Evolutionary conservation across 2,797 vertebrate genomes (phyloP), one percentile per base, ranked within the genome.

Genomic region (Melanotaenia trifasciata): DNA sequence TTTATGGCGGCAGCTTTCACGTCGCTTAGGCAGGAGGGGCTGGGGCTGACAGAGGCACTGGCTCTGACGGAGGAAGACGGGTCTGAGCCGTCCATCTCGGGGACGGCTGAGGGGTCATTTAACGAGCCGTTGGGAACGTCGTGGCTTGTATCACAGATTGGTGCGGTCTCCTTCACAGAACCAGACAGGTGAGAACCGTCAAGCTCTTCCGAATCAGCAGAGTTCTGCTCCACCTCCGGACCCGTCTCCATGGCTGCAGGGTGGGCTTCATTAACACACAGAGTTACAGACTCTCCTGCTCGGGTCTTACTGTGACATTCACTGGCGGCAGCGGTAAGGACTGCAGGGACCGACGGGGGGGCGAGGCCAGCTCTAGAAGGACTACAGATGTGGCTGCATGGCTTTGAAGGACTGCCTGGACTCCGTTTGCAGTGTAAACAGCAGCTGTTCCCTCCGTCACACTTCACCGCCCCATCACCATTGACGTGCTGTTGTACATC

Each of bases 351-450:
- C 1, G 93, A 80, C 78, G 90, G 77, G 40, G 40, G 40, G 14
- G 40, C 40, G 5, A 43, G 40, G 40, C 40, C 40, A 43, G 93
- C 84, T 47, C 94, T 94, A 2, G 93, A 88, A 28, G 93, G 85
- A 81, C 81, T 79, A 72, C 88, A 92, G 72, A 85, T 82, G 22
- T 89, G 94, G 82, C 89, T 93, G 93, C 96, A 96, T 38, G 91
- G 81, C 83, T 94, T 95, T 0, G 93, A 89, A 28, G 95, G 86
- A 26, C 92, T 77, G 58, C 95, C 94, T 0, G 95, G 88, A 79
- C 93, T 94, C 71, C 90, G 93, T 80, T 94, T 94, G 76, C 96
- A 95, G 51, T 95, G 92, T 35, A 95, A 90, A 80, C 96, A 89
- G 82, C 95, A 96, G 38, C 92, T 84, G 82, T 86, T 91, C 84